Evolutionary conservation across 2,888 invertebrate genomes (phyloP).

Genomic region (Brachyptera risi): DNA sequence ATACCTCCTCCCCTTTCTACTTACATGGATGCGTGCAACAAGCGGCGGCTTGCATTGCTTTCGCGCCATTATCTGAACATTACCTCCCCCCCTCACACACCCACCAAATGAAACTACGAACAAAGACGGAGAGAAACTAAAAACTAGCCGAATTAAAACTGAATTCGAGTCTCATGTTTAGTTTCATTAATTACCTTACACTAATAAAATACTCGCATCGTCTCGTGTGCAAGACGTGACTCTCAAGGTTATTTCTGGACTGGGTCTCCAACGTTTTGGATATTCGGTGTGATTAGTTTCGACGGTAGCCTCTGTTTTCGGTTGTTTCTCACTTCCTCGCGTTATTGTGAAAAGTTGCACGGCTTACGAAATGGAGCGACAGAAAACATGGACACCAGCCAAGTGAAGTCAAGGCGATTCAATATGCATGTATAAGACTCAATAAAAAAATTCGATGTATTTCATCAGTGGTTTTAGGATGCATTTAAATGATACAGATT

Average conservation of each 20-base stretch:
- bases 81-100: background rate
- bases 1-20: background rate
- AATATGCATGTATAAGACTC: background rate
- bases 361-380: background rate
- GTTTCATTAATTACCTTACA: too few species aligned
- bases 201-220: too few species aligned
- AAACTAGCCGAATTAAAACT: too few species aligned
- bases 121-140: background rate
- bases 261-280: background rate
- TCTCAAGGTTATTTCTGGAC: too few species aligned
- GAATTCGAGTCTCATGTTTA: too few species aligned
- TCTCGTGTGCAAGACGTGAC: too few species aligned
- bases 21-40: constrained; percentile 1
- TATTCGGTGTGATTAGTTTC: constrained; percentile 1
- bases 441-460: too few species aligned
- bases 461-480: too few species aligned
- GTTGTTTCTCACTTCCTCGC: background rate
- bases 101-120: background rate
- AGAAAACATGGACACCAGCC: background rate
- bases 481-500: too few species aligned
- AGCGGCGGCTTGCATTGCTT: background rate
- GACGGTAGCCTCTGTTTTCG: background rate
- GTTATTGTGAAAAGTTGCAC: background rate
- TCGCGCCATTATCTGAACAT: too few species aligned
- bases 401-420: background rate